Percentiles rank a stretch among this genome's conserved stretches.
Evolutionary conservation across 2,113 vertebrate genomes (phyloP).

Genomic region (Orthonyx spaldingii): DNA sequence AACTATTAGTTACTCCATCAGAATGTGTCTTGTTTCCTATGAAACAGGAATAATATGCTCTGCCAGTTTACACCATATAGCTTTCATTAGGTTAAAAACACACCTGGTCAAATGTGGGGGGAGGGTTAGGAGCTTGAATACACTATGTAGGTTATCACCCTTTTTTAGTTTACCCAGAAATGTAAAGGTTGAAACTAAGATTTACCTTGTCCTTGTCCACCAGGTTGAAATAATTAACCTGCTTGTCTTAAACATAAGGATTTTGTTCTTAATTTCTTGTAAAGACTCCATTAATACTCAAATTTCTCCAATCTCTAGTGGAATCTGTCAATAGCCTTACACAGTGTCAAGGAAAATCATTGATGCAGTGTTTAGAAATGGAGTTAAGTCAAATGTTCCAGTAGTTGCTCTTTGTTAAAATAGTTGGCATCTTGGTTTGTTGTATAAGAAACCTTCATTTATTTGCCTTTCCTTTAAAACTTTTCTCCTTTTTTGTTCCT

Average conservation of each 20-base stretch:
- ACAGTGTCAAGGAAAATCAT: slow-evolving; percentile 30
- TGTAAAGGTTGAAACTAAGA: slow-evolving; percentile 32
- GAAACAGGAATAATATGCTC: not conserved
- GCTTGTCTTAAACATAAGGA: slow-evolving; percentile 50
- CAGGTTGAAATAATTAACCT: slow-evolving; percentile 66
- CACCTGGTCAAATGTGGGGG: not conserved
- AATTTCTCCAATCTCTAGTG: slow-evolving; percentile 53
- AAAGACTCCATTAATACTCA: slow-evolving; percentile 69
- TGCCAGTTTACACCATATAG: not conserved
- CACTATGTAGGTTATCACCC: not conserved
- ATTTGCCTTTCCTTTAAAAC: not conserved
- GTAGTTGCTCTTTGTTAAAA: not conserved
- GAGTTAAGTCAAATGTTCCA: not conserved
- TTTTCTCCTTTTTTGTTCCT: not conserved
- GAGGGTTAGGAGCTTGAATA: not conserved
- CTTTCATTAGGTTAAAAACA: not conserved
- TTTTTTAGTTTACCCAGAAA: slow-evolving; percentile 27
- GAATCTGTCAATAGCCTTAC: slow-evolving; percentile 33
- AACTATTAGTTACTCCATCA: not conserved
- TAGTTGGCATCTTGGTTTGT: not conserved
- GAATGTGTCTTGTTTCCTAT: not conserved
- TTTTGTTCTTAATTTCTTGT: slow-evolving; percentile 67
- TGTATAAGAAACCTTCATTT: not conserved
- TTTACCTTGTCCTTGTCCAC: slow-evolving; percentile 48
- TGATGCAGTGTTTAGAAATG: slow-evolving; percentile 26